Evolutionary conservation across 2,113 vertebrate genomes (phyloP).

Genomic region (Meleagris gallopavo): DNA sequence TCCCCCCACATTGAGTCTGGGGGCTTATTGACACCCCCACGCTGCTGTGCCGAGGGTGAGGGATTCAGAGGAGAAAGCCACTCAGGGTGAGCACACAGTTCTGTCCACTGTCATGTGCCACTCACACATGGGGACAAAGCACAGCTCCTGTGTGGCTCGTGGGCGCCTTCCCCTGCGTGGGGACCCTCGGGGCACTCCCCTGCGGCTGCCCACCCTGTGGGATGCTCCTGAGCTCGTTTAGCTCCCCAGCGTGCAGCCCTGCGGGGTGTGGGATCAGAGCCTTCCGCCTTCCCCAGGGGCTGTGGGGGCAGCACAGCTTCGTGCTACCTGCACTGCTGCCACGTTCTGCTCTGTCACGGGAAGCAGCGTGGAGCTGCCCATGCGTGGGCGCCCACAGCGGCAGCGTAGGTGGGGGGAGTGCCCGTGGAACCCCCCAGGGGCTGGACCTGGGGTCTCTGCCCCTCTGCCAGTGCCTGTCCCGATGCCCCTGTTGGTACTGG

Average conservation of each 20-base stretch:
- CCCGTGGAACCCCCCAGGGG: background rate
- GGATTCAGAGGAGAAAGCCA: background rate
- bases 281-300: background rate
- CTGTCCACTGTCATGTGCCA: background rate
- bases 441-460: background rate
- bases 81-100: rapidly evolving
- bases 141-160: background rate
- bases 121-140: rapidly evolving
- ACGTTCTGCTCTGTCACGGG: background rate
- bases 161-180: background rate
- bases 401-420: background rate
- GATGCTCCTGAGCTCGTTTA: background rate
- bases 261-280: background rate
- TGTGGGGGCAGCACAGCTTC: background rate
- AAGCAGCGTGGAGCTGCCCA: background rate
- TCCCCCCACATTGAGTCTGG: rapidly evolving
- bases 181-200: rapidly evolving
- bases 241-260: background rate
- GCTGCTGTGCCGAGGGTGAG: rapidly evolving
- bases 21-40: background rate
- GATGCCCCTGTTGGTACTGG: background rate
- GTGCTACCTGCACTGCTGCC: background rate
- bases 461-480: background rate
- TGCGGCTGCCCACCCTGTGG: background rate
- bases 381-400: background rate